Conservation (phyloP, 1,140 invertebrate species). For the Papilio polyxenes region DNA sequence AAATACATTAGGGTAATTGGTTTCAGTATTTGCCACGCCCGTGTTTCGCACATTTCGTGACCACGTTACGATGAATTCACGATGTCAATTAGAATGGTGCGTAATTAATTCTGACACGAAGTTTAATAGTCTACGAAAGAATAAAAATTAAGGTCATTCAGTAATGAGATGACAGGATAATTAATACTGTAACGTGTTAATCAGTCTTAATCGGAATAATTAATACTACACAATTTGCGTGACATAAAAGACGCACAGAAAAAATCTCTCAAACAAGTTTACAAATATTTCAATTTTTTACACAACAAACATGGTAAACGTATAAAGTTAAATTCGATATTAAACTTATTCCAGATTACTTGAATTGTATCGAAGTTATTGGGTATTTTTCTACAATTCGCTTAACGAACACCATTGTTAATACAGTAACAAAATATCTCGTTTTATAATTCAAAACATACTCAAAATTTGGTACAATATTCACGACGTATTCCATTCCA, state of each 20-base stretch:
- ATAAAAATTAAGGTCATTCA: slow-evolving; percentile 25
- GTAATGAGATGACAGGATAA: slow-evolving; percentile 15
- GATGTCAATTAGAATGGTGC: slow-evolving; percentile 39
- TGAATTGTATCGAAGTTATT: not conserved
- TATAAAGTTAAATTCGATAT: no score
- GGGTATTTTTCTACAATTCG: not conserved
- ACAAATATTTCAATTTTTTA: no score
- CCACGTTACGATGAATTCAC: slow-evolving; percentile 35
- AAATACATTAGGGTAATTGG: slow-evolving; percentile 43
- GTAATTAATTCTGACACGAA: slow-evolving; percentile 16
- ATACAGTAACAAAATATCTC: not conserved
- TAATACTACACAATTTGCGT: not conserved
- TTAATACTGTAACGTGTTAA: not conserved
- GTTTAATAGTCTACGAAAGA: slow-evolving; percentile 1
- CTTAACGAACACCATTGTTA: not conserved
- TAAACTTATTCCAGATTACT: no score
- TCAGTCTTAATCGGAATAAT: not conserved
- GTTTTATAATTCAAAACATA: slow-evolving; percentile 6
- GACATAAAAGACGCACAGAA: not conserved
- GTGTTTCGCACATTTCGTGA: slow-evolving; percentile 39
- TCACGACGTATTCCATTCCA: not conserved
- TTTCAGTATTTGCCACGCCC: slow-evolving; percentile 37
- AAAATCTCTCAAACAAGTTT: no score
- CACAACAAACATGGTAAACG: no score
- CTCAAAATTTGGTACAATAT: not conserved